Percentiles rank a stretch among this genome's conserved stretches.
Evolutionary conservation across 2,113 vertebrate genomes (phyloP).

Genomic region (Columba janthina): DNA sequence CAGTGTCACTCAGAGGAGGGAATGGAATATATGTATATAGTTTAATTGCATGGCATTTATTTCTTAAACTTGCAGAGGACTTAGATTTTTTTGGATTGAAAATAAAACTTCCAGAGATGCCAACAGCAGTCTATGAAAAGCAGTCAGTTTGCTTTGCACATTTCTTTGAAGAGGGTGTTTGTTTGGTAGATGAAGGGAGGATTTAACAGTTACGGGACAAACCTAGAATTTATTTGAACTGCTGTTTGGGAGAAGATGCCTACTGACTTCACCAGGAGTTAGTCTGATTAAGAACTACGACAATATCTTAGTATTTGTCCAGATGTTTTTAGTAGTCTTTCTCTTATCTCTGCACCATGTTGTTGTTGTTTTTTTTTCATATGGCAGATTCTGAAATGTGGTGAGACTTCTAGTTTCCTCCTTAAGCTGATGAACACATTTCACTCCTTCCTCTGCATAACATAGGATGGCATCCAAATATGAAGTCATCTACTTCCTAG

Average conservation of each 20-base stretch:
- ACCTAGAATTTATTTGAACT: neutral
- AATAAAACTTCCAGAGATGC: conserved; percentile 38
- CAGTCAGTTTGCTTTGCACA: neutral
- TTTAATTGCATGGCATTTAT: conserved; percentile 35
- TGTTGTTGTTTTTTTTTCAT: neutral
- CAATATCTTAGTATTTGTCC: neutral
- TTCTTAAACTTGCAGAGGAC: conserved; percentile 7
- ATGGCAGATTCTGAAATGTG: neutral
- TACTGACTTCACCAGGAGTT: neutral
- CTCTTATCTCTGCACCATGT: neutral
- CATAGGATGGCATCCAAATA: conserved; percentile 1
- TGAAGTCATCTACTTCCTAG: conserved; percentile 8
- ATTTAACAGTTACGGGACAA: neutral
- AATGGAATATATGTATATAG: conserved; percentile 10
- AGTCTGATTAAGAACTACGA: neutral
- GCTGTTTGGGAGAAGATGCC: neutral
- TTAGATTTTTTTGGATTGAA: neutral
- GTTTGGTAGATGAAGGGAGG: neutral
- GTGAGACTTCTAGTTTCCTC: neutral
- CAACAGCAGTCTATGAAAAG: neutral
- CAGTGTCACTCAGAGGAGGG: neutral
- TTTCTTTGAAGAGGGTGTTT: neutral
- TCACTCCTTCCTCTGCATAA: neutral
- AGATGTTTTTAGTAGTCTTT: neutral
- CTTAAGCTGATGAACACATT: neutral